A percentile compares a stretch with the other conserved stretches of the same genome.
Evolutionary conservation across 2,888 invertebrate species (phyloP).

Genomic region (Pollenia griseotomentosa): DNA sequence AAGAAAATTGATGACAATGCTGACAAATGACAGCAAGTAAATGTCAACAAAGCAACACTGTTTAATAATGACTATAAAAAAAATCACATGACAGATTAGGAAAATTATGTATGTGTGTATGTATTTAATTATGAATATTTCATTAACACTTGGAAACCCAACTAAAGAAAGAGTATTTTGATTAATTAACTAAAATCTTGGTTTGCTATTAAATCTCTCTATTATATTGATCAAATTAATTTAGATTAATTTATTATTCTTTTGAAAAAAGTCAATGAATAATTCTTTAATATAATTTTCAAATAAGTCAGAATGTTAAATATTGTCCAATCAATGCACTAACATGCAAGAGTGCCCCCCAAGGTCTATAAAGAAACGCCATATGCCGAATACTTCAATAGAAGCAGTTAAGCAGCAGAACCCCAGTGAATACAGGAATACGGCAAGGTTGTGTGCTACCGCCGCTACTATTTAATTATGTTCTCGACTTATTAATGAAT

Average conservation of each 20-base stretch:
- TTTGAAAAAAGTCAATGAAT: no score
- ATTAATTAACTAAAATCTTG: background rate
- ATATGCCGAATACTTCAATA: background rate
- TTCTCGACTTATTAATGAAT: background rate
- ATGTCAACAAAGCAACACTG: conserved; percentile 55
- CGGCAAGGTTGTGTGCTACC: background rate
- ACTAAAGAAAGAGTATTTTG: background rate
- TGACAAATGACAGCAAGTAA: conserved; percentile 61
- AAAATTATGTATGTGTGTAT: conserved; percentile 8
- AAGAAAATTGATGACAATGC: conserved; percentile 57
- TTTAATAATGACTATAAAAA: conserved; percentile 9
- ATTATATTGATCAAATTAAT: no score
- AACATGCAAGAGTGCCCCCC: no score
- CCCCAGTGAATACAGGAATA: background rate
- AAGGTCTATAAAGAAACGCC: background rate
- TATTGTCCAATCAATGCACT: no score
- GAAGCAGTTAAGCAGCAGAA: background rate
- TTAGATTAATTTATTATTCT: no score
- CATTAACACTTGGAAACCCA: background rate
- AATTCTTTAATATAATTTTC: no score
- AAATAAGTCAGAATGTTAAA: no score
- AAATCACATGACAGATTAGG: conserved; percentile 33
- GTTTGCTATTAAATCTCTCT: no score
- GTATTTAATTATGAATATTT: background rate
- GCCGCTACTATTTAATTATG: background rate